These are phyloP conservation scores for Sebastes nivosus DNA, from an alignment of 2,797 vertebrate genomes.

Conservation along the genomic window DNA sequence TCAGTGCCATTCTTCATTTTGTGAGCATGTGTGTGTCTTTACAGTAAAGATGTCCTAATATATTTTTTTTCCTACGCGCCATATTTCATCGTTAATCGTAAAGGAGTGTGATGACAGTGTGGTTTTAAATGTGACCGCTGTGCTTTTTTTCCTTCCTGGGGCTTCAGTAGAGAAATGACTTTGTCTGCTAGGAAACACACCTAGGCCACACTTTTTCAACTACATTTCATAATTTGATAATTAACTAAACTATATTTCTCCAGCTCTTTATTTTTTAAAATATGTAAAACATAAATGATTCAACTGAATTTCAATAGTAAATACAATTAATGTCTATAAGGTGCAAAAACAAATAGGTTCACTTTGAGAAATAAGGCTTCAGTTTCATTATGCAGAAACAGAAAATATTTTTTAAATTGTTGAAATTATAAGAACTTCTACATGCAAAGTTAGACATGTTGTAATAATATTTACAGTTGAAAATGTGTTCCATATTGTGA, in stretches of 20 bases:
- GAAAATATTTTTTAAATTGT: not conserved
- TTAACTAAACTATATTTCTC: not conserved
- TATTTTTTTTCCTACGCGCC: not conserved
- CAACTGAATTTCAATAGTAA: not conserved
- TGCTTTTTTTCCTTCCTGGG: not conserved
- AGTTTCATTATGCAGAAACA: not conserved
- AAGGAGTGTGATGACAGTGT: slow-evolving; percentile 36
- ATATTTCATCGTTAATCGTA: slow-evolving; percentile 50
- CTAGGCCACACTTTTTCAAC: not conserved
- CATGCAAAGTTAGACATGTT: not conserved
- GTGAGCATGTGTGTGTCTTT: not conserved
- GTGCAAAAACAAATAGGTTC: not conserved
- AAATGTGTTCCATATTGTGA: not conserved
- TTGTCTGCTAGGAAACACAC: slow-evolving; percentile 20
- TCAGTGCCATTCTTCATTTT: slow-evolving; percentile 55
- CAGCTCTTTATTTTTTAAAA: not conserved
- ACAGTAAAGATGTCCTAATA: slow-evolving; percentile 45
- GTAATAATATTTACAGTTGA: not conserved
- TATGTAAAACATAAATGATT: not conserved
- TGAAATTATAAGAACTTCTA: not conserved
- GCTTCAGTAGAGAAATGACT: slow-evolving; percentile 12
- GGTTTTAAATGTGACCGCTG: slow-evolving; percentile 49
- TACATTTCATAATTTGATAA: not conserved
- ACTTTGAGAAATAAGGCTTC: not conserved
- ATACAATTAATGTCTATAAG: not conserved